Percentiles rank a stretch among this genome's conserved stretches.
Evolutionary conservation across 2,797 vertebrate genomes (phyloP).

Genomic region (Podarcis siculus): DNA sequence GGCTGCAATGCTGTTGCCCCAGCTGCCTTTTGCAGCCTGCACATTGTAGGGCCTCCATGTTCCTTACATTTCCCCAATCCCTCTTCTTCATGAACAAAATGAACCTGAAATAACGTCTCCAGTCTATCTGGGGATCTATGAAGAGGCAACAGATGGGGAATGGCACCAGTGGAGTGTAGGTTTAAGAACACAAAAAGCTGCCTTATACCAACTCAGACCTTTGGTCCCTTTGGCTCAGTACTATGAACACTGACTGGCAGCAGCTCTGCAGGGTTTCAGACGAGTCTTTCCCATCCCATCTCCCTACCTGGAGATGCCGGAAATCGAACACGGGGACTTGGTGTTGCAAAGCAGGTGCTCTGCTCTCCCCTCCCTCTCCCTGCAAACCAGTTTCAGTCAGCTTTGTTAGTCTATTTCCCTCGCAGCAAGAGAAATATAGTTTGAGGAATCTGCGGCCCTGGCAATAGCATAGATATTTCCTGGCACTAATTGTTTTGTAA

Average conservation of each 20-base stretch:
- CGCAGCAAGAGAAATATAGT: neutral
- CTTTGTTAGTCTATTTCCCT: neutral
- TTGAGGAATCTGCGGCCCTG: too few species aligned
- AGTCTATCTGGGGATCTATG: too few species aligned
- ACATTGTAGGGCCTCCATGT: neutral
- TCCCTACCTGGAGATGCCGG: too few species aligned
- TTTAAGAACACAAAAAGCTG: neutral
- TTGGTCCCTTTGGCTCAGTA: too few species aligned
- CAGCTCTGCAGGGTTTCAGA: too few species aligned
- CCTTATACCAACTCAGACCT: too few species aligned
- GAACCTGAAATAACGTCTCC: neutral
- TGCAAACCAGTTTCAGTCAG: neutral
- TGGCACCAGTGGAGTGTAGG: neutral
- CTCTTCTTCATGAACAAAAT: slow-evolving; percentile 37
- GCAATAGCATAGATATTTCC: neutral
- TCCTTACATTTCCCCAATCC: neutral
- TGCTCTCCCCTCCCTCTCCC: neutral
- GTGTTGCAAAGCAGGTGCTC: too few species aligned
- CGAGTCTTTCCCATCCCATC: too few species aligned
- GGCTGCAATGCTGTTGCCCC: slow-evolving; percentile 41
- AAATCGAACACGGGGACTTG: too few species aligned
- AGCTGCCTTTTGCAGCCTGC: slow-evolving; percentile 45
- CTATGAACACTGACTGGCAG: too few species aligned
- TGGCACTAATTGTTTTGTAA: neutral
- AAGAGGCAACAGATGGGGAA: neutral